Evolutionary conservation across 2,888 invertebrate genomes (phyloP).

Genomic region (Heterodera filipjevi): DNA sequence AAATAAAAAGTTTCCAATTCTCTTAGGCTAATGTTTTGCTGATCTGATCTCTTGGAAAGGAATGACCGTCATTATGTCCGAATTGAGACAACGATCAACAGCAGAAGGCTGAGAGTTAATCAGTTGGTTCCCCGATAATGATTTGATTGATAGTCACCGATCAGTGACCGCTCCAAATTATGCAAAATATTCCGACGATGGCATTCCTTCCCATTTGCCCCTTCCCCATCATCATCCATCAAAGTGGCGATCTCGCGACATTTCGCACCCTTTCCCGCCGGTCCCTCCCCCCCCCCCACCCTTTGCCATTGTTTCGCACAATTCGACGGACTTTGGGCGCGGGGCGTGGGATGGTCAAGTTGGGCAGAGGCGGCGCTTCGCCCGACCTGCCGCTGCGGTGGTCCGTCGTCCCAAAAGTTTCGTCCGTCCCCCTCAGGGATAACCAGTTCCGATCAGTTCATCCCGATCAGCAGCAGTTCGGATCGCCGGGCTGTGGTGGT

Average conservation of each 20-base stretch:
- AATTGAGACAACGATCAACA: too few relatives aligned
- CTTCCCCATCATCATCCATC: not conserved
- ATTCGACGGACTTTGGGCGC: not conserved
- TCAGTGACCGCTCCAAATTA: not conserved
- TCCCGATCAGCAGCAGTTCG: not conserved
- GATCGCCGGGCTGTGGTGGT: not conserved
- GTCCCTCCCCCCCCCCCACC: not conserved
- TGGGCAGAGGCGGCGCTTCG: not conserved
- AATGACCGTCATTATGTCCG: too few relatives aligned
- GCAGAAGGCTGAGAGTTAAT: too few relatives aligned
- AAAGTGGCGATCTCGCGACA: not conserved
- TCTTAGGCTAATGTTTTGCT: too few relatives aligned
- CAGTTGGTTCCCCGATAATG: too few relatives aligned
- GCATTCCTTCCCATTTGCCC: not conserved
- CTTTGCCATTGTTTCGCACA: not conserved
- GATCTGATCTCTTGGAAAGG: too few relatives aligned
- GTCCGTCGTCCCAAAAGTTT: not conserved
- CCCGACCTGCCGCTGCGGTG: not conserved
- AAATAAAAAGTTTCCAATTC: too few relatives aligned
- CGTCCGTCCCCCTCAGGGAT: not conserved
- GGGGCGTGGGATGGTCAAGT: not conserved
- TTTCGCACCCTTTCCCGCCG: not conserved
- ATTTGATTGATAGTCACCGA: too few relatives aligned
- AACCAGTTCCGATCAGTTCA: not conserved
- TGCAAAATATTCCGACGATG: not conserved